Evolutionary conservation across 2,113 vertebrate species (phyloP), one percentile per base, ranked within the genome.

Genomic region (Xenopus borealis): DNA sequence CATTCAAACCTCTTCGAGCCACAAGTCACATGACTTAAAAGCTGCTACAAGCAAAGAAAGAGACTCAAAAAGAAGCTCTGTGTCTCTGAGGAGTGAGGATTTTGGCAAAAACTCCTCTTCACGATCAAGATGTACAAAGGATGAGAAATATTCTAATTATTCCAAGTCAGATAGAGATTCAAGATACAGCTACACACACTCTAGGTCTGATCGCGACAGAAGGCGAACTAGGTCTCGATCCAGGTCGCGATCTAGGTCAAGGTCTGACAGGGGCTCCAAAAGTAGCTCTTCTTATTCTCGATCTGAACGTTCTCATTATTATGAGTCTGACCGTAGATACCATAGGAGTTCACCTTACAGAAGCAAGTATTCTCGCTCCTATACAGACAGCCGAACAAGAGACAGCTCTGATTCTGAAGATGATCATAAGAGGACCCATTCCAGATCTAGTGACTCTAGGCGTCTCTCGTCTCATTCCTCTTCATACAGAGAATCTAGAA

Each of bases 351-450:
- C 97, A 30, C 95, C 95, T 0, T 92, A 95, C 79, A 89, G 93
- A 79, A 91, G 92, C 17, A 86, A 90, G 0, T 91, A 93, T 40
- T 98, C 96, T 65, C 95, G 93, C 5, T 95, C 94, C 4, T 93
- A 95, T 1, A 78, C 85, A 0, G 95, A 96, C 62, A 89, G 79
- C 76, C 88, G 95, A 82, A 86, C 85, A 0, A 89, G 94, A 19
- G 96, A 98, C 18, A 98, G 96, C 88, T 99, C 97, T 0, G 96
- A 98, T 82, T 99, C 97, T 0, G 97, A 99, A 76, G 96, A 99
- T 1, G 97, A 99, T 16, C 93, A 95, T 79, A 92, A 95, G 79
- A 95, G 93, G 84, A 85, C 89, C 10, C 91, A 95, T 84, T 92
- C 89, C 50, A 87, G 93, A 55, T 91, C 88, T 30, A 87, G 86